A percentile compares a stretch with the other conserved stretches of the same genome.
Evolutionary conservation across 2,888 invertebrate species (phyloP).

Genomic region (Heliconius hortense): DNA sequence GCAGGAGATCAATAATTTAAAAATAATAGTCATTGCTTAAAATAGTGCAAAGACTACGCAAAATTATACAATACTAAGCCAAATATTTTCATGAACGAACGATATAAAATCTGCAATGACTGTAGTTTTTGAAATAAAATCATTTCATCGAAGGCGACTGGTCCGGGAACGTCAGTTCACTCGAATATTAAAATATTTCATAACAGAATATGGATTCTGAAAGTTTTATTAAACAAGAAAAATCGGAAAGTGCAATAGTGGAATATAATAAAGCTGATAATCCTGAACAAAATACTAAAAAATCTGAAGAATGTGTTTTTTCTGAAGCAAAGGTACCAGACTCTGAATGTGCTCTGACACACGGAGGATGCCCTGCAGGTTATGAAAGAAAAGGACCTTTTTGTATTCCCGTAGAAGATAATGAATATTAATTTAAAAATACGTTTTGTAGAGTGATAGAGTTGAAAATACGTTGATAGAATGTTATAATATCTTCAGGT

Average conservation of each 20-base stretch:
- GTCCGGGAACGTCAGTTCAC: neutral
- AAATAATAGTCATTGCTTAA: neutral
- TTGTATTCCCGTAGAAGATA: constrained; percentile 29
- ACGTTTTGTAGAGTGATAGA: too few species aligned
- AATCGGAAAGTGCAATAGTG: constrained; percentile 7
- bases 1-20: neutral
- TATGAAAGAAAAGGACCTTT: constrained; percentile 29
- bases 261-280: neutral
- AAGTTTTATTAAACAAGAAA: constrained; percentile 17
- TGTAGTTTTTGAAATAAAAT: neutral
- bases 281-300: neutral
- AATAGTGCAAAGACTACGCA: neutral
- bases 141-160: neutral
- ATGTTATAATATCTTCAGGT: too few species aligned
- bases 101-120: neutral
- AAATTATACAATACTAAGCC: neutral
- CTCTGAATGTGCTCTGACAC: constrained; percentile 15
- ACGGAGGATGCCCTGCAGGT: constrained; percentile 30
- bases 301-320: constrained; percentile 10
- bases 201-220: constrained; percentile 12
- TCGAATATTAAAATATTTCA: neutral
- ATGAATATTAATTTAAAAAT: neutral
- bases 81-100: neutral
- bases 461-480: too few species aligned
- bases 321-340: neutral